A percentile compares a stretch with the other conserved stretches of the same genome.
phyloP scores from a whole-genome alignment of 2,888 invertebrate genomes.

The Ommatoiulus sabulosus region DNA sequence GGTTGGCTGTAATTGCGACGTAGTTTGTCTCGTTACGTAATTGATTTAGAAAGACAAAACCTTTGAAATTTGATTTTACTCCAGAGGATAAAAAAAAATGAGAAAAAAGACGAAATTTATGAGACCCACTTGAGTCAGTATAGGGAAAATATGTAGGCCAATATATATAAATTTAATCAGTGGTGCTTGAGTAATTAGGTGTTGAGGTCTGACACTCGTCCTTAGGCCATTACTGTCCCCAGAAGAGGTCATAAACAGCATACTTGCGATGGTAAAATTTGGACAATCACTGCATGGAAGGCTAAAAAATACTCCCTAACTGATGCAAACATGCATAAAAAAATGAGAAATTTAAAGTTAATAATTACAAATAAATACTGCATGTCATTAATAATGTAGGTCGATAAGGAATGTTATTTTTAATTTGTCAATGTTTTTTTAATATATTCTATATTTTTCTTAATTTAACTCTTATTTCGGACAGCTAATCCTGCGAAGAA shows the following conservation, averaged over 20 bases:
- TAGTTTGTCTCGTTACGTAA: neutral
- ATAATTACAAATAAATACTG: no score
- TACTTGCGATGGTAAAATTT: neutral
- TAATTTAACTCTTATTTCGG: no score
- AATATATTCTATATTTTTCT: no score
- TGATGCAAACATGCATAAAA: no score
- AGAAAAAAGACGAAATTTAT: neutral
- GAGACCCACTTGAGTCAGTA: slow-evolving; percentile 1
- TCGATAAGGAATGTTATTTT: no score
- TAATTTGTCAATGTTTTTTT: no score
- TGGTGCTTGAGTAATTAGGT: neutral
- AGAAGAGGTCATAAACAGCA: neutral
- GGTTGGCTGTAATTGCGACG: neutral
- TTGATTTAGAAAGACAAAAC: neutral
- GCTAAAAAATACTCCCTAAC: neutral
- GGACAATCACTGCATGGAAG: neutral
- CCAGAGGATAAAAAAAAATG: neutral
- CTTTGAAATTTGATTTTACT: neutral
- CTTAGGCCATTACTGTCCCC: neutral
- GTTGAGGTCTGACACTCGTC: slow-evolving; percentile 16
- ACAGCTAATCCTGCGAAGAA: no score
- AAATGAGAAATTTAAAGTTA: no score
- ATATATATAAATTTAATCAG: neutral
- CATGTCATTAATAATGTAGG: no score
- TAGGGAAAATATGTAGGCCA: neutral